These are phyloP conservation scores for Platyrinchus mystaceus DNA, from an alignment of 2,797 vertebrate species.

Conservation along the genomic window DNA sequence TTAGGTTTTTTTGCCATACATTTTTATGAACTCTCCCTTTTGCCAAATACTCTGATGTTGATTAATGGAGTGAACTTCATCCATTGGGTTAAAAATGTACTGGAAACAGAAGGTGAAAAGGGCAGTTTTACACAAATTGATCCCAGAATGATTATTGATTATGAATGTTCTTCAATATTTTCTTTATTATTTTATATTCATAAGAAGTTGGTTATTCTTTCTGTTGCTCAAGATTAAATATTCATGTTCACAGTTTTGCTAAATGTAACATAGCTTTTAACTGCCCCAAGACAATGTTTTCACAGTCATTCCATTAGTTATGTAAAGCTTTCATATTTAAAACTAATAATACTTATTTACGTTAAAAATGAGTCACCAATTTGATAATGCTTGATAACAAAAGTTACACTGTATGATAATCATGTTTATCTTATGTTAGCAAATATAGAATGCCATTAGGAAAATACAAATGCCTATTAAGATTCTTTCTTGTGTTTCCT, in stretches of 20 bases:
- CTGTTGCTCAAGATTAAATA: slow-evolving; percentile 34
- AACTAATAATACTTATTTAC: slow-evolving; percentile 36
- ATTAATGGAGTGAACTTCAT: slow-evolving; percentile 1
- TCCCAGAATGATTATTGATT: not conserved
- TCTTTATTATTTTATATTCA: not conserved
- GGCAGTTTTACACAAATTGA: not conserved
- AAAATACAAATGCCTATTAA: not conserved
- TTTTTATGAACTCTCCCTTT: not conserved
- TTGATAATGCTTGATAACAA: slow-evolving; percentile 21
- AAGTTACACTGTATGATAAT: slow-evolving; percentile 13
- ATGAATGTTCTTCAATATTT: not conserved
- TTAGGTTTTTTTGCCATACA: not conserved
- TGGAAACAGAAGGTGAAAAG: not conserved
- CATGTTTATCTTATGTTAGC: not conserved
- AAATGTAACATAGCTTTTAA: not conserved
- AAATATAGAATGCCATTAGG: not conserved
- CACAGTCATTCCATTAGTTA: slow-evolving; percentile 15
- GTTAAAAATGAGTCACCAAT: slow-evolving; percentile 30
- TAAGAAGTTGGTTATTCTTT: slow-evolving; percentile 25
- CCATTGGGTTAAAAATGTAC: not conserved
- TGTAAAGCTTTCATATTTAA: slow-evolving; percentile 36
- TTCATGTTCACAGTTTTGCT: slow-evolving; percentile 39
- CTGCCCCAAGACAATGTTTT: slow-evolving; percentile 19
- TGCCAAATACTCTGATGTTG: not conserved
- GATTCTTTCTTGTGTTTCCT: not conserved